Percentiles rank a stretch among this genome's conserved stretches.
These are phyloP conservation scores for Ips nitidus DNA, from an alignment of 1,140 invertebrate genomes.

Conservation along the genomic window DNA sequence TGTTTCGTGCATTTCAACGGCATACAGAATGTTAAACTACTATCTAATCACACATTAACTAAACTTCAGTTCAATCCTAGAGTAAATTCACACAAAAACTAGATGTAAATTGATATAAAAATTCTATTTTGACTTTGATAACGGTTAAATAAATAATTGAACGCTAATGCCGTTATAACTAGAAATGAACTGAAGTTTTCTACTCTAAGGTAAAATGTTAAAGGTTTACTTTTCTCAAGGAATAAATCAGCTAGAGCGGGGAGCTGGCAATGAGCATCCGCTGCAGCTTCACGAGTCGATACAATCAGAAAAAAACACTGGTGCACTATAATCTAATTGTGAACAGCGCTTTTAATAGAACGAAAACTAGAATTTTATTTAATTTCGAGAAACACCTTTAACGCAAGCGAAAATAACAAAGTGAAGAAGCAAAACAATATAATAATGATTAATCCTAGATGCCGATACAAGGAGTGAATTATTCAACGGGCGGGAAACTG, in stretches of 20 bases:
- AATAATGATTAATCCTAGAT: constrained; percentile 14
- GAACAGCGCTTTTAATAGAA: background rate
- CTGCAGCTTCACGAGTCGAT: constrained; percentile 9
- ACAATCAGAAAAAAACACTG: background rate
- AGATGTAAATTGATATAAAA: background rate
- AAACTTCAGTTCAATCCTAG: constrained; percentile 25
- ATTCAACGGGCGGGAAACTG: too few species aligned
- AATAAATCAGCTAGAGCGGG: constrained; percentile 22
- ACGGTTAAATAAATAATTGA: too few species aligned
- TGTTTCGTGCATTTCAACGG: constrained; percentile 69
- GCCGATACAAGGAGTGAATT: constrained; percentile 1
- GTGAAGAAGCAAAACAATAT: constrained; percentile 11
- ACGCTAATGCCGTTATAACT: too few species aligned
- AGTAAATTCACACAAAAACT: background rate
- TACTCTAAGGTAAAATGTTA: constrained; percentile 29
- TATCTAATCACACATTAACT: constrained; percentile 38
- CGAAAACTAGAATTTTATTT: too few species aligned
- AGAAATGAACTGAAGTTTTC: constrained; percentile 21
- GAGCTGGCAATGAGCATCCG: constrained; percentile 28
- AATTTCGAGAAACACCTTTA: background rate
- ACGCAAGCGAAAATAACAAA: background rate
- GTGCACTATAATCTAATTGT: background rate
- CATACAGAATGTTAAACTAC: constrained; percentile 55
- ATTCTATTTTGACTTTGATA: background rate
- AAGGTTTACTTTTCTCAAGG: constrained; percentile 25